These are phyloP conservation scores for Lateolabrax maculatus DNA, from an alignment of 2,797 vertebrate genomes.

Conservation along the genomic window DNA sequence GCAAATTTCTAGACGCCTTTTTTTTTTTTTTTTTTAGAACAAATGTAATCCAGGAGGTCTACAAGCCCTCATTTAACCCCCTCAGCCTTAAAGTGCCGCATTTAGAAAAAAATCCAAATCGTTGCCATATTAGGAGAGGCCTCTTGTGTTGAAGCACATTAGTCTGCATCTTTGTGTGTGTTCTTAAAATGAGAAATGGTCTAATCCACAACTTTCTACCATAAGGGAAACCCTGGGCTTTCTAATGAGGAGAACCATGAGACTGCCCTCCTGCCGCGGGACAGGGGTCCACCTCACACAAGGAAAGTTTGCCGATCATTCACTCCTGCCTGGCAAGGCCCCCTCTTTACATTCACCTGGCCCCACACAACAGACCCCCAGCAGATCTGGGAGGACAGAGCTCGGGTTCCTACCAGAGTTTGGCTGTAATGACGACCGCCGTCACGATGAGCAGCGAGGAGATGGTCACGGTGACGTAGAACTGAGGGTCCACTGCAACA, in stretches of 20 bases:
- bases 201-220: slow-evolving; percentile 3
- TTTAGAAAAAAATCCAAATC: slow-evolving; percentile 7
- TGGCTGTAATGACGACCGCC: slow-evolving; percentile 86
- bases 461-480: slow-evolving; percentile 90
- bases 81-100: neutral
- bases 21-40: neutral
- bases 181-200: neutral
- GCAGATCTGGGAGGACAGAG: slow-evolving; percentile 21
- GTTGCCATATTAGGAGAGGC: neutral
- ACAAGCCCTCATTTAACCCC: slow-evolving; percentile 22
- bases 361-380: slow-evolving; percentile 21
- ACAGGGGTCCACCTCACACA: slow-evolving; percentile 34
- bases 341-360: slow-evolving; percentile 21
- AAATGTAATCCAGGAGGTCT: neutral
- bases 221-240: neutral
- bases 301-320: slow-evolving; percentile 4
- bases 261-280: slow-evolving; percentile 2
- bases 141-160: neutral
- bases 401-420: slow-evolving; percentile 87
- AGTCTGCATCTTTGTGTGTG: slow-evolving; percentile 16
- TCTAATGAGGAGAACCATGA: slow-evolving; percentile 20
- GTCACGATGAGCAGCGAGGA: slow-evolving; percentile 88
- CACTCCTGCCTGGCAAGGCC: neutral
- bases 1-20: neutral
- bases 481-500: slow-evolving; percentile 89